Conservation (phyloP, 2,113 vertebrate species). For the Eublepharis macularius region DNA sequence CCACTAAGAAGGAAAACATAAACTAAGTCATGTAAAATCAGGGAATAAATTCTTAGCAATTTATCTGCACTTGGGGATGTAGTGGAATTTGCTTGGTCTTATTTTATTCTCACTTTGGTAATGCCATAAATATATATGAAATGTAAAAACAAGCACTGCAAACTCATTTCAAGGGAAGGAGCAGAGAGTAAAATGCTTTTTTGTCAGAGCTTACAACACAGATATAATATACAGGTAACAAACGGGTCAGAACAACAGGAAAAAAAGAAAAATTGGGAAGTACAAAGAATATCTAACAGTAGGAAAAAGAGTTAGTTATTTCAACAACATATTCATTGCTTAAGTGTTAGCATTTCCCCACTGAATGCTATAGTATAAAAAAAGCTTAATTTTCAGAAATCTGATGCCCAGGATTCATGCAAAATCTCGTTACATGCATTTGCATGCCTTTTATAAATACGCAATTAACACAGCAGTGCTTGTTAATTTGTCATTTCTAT, state of each 20-base stretch:
- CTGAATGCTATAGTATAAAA: neutral
- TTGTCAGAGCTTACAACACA: neutral
- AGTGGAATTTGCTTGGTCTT: neutral
- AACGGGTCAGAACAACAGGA: neutral
- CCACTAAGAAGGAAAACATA: too few species aligned
- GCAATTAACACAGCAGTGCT: neutral
- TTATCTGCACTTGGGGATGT: neutral
- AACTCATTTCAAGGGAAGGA: neutral
- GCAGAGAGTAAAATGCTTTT: neutral
- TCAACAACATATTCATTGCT: slow-evolving; percentile 4
- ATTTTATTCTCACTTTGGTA: neutral
- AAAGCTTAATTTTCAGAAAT: slow-evolving; percentile 45
- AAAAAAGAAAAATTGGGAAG: neutral
- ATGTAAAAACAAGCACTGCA: neutral
- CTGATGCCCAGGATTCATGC: slow-evolving; percentile 24
- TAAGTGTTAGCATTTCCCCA: slow-evolving; percentile 8
- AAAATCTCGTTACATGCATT: slow-evolving; percentile 8
- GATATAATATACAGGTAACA: neutral
- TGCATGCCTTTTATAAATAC: neutral
- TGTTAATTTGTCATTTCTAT: slow-evolving; percentile 7
- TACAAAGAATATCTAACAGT: neutral
- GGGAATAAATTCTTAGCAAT: neutral
- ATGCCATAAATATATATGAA: neutral
- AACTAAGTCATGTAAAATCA: too few species aligned
- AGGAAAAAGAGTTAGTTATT: slow-evolving; percentile 22